phyloP scores from a whole-genome alignment of 2,797 vertebrate species.

The Eulemur coronatus region DNA sequence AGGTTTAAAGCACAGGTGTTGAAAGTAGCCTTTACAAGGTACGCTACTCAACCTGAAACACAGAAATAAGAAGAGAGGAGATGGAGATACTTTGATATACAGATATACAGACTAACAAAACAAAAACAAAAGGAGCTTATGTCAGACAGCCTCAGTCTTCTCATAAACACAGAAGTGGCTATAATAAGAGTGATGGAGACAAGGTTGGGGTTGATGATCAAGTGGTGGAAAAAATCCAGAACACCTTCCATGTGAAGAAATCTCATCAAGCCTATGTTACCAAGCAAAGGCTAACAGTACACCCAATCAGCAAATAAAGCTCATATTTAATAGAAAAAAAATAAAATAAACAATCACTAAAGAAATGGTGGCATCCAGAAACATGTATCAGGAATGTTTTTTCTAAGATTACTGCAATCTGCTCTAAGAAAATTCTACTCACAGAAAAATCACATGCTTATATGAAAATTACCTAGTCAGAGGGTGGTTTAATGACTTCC shows the following conservation, averaged over 20 bases:
- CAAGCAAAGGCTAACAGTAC: neutral
- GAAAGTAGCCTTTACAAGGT: neutral
- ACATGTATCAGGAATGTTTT: accelerated
- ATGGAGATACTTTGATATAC: neutral
- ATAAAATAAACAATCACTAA: neutral
- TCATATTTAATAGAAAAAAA: neutral
- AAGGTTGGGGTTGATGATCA: neutral
- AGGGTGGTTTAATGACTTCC: neutral
- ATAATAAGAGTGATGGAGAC: neutral
- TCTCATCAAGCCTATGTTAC: neutral
- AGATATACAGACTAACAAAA: neutral
- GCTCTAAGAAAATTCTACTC: neutral
- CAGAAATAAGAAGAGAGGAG: neutral
- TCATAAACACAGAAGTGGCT: neutral
- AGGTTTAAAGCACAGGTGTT: neutral
- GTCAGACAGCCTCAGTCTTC: neutral
- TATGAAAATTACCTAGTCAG: neutral
- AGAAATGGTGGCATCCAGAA: neutral
- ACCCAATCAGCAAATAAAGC: neutral
- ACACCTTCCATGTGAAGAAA: neutral
- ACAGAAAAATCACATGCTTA: neutral
- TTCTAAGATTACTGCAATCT: neutral
- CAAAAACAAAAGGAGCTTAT: neutral
- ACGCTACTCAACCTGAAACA: neutral
- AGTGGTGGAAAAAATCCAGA: neutral